Evolutionary conservation across 37 sponge, comb jelly and placozoan genomes (phyloP).

Genomic region (Oopsacas minuta): DNA sequence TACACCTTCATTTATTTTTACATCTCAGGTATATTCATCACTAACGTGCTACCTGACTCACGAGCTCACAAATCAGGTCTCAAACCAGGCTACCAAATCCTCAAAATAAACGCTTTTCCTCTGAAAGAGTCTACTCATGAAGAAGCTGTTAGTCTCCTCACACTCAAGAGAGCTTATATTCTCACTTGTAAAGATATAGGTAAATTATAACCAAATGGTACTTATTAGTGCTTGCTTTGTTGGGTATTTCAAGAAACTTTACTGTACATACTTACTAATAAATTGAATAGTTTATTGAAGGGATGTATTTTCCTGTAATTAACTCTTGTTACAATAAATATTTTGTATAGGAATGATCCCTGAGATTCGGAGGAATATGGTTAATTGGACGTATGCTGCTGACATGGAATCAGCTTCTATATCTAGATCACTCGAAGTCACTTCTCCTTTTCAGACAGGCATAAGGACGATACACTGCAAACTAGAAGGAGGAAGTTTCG

Average conservation of each 20-base stretch:
- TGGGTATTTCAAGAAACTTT: too few species aligned
- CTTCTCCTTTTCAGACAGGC: slow-evolving; percentile 5
- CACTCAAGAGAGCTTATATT: background rate
- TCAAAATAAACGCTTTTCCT: slow-evolving; percentile 17
- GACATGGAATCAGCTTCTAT: background rate
- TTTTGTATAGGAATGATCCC: slow-evolving; percentile 14
- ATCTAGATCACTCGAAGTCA: background rate
- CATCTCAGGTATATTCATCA: background rate
- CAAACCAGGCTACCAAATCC: slow-evolving; percentile 8
- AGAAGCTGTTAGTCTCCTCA: background rate
- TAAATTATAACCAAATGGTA: background rate
- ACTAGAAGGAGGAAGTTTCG: background rate
- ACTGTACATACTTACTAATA: too few species aligned
- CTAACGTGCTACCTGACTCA: slow-evolving; percentile 11
- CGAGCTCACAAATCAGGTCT: background rate
- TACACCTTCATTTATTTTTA: too few species aligned
- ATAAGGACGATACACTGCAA: slow-evolving; percentile 1
- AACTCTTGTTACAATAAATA: too few species aligned
- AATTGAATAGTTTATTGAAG: too few species aligned
- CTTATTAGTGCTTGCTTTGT: too few species aligned
- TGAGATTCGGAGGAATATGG: background rate
- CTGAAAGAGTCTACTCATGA: slow-evolving; percentile 1
- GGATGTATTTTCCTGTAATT: too few species aligned
- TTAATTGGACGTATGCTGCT: background rate
- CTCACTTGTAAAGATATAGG: slow-evolving; percentile 6